These are phyloP conservation scores for Nibea coibor DNA, from an alignment of 2,113 vertebrate species.

Conservation along the genomic window DNA sequence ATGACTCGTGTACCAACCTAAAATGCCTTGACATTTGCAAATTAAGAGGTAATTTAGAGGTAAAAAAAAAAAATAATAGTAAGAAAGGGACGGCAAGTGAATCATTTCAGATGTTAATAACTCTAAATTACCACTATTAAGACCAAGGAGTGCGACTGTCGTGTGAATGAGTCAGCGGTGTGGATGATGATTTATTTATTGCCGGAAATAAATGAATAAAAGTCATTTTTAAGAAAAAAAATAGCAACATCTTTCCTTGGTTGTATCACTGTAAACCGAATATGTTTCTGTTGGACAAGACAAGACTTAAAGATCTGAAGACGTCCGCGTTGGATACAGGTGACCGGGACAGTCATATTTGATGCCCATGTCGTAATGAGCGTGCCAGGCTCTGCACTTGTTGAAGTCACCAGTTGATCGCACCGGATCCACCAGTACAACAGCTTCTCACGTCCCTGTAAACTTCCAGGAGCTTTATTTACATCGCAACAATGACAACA, in stretches of 20 bases:
- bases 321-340: background rate
- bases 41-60: background rate
- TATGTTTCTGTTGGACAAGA: too few species aligned
- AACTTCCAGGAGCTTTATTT: slow-evolving; percentile 20
- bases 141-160: too few species aligned
- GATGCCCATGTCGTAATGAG: background rate
- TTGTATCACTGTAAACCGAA: background rate
- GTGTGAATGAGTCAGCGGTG: background rate
- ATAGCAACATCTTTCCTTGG: background rate
- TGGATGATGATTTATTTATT: background rate
- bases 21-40: background rate
- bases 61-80: too few species aligned
- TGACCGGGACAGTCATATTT: background rate
- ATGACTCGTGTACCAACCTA: background rate
- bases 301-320: background rate
- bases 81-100: background rate
- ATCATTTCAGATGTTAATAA: background rate
- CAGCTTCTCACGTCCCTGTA: background rate
- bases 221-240: background rate
- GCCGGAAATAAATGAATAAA: background rate
- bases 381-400: background rate
- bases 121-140: background rate
- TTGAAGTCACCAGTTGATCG: background rate
- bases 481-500: slow-evolving; percentile 19
- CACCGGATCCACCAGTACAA: slow-evolving; percentile 1